Base-by-base conservation (phyloP, 92 coral and sea anemone genomes). In the Heteractis magnifica region DNA sequence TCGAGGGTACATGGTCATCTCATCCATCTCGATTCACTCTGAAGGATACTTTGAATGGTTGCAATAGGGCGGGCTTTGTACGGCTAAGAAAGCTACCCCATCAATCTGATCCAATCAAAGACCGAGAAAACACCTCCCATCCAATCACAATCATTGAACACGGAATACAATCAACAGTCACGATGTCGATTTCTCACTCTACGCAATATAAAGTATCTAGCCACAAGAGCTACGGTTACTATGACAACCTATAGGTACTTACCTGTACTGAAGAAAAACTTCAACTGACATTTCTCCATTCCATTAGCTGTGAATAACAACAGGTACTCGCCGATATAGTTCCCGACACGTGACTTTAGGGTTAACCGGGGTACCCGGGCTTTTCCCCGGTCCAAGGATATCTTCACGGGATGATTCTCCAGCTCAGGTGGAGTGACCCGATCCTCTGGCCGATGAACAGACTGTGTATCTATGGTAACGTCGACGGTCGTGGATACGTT, bases 251-350 rank as follows among this genome's bases (percentile, higher is more conserved):
- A 34, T 34, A 34, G 44, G 44, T 34, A 80, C 89, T 53, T 76
- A 93, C 97, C 94, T 82, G 97, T 93, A 75, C 94, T 93, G 68
- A 93, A 93, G 8, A 89, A 85, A 75, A 93, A 93, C 90, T 89
- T 91, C 19, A 93, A 65, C 16, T 76, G 70, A 75, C 72, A 86
- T 44, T 82, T 51, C 52, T 86, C 86, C 59, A 93, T 83, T 50
- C 72, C 89, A 55, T 82, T 78, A 49, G 97, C 88, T 19, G 94
- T 76, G 64, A 93, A 93, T 76, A 89, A 90, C 80, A 93, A 71
- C 56, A 84, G 68, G 73, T 93, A 93, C 50, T 93, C 97, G 34
- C 97, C 97, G 78, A 91, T 93, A 44, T 75, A 84, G 88, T 93
- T 93, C 10, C 97, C 97, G 10, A 91, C 90, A 13, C 93, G 94